Base-by-base conservation (phyloP, 2,888 invertebrate genomes). In the Drosophila engyochracea region DNA sequence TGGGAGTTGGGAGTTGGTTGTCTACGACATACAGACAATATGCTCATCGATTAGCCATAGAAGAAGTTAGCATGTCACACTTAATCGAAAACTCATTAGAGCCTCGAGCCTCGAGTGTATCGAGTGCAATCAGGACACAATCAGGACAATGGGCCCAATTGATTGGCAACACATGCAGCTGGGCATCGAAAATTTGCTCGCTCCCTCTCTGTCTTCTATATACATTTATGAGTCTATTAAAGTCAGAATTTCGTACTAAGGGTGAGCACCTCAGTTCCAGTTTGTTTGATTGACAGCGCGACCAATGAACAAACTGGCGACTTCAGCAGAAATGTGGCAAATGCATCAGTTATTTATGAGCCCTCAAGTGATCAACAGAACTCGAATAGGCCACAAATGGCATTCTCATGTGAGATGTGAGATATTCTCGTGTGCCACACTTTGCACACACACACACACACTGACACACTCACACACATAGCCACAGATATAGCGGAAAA, bases 211-310 rank as follows among this genome's bases (percentile, higher is more conserved):
- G 3, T 10, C 28, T 9, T 9, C 47, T 4, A 30, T 52, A 82
- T 83, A 69, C 76, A 84, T 91, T 91, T 89, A 91, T 90, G 87
- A 85, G 77, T 85, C 85, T 91, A 89, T 86, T 82, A 91, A 74
- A 73, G 69, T 61, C 75, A 67, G 59, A 62, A 74, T 64, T 64
- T 53, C 30, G 22, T 19, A 22, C 6, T 53, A 54, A 51, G 68
- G 39, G 59, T 82, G 62, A 14, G n/a, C 33, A 33, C 19, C 58
- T 37, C 64, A 37, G 44, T 60, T 30, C 37, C 73, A 58, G 55
- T 62, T 65, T 44, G 22, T 47, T 73, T 86, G 85, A 86, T 74
- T 89, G 87, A 74, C 85, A 82, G 84, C 82, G 87, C 89, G 53
- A 65, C 85, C 73, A 86, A 85, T 64, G 59, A 31, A 35, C 33